Base-by-base conservation (phyloP, 2,888 invertebrate genomes). In the Leuctra nigra region DNA sequence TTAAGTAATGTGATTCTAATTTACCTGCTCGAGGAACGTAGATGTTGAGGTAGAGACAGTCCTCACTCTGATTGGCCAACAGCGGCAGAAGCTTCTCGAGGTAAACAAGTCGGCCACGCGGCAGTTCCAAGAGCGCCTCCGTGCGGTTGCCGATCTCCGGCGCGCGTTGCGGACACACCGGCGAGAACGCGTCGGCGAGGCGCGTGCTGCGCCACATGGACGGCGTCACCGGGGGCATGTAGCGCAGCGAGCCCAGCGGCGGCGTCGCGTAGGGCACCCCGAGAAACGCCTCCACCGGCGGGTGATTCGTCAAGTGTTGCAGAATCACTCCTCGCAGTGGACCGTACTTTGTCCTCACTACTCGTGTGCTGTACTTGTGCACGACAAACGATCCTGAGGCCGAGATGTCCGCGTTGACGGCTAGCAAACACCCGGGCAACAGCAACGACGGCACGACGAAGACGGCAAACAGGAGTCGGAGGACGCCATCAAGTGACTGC, bases 21-120 rank as follows among this genome's bases (percentile, higher is more conserved):
- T 79, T 70, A 84, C 83, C 81, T 67, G 78, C 80, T 66, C 88
- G 81, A 62, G 97, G 97, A 63, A 94, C 91, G 77, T 94, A 98
- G 65, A 98, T 83, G 77, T 98, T 98, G 71, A 98, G 84, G 73
- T 93, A 95, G 66, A 98, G 86, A 73, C 98, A 98, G 79, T 98
- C 97, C 77, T 98, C 98, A 73, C 91, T 92, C 77, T 97, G 95
- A 72, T 95, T 91, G 68, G 84, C 83, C 59, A 97, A 80, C 64
- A 90, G 76, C 16, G 92, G 91, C 66, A 88, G 74, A 64, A 97
- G 76, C 62, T 89, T 84, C 68, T 91, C 87, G 60, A 96, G 80
- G 72, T 93, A 88, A 20, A 87, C 83, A 62, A 92, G 84, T 54
- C 93, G 81, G 52, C 87, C 89, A 59, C 87, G 80, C 35, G 96